These are phyloP conservation scores for Ornithoptera priamus DNA, from an alignment of 2,888 invertebrate genomes.

Conservation along the genomic window DNA sequence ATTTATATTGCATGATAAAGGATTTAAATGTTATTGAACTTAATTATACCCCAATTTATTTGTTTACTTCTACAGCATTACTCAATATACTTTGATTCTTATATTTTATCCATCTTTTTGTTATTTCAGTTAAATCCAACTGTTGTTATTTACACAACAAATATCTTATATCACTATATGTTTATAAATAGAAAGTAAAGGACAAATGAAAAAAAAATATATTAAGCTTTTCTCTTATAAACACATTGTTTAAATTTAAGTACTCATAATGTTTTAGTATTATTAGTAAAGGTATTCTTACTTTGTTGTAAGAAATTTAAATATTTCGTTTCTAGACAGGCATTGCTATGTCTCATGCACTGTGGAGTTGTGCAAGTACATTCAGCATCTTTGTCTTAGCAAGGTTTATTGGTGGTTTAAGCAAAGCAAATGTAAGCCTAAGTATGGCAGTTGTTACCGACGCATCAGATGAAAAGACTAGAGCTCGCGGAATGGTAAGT, in stretches of 20 bases:
- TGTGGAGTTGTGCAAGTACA: slow-evolving; percentile 94
- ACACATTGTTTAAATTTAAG: too few species aligned
- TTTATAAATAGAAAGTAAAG: too few species aligned
- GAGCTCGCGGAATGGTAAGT: slow-evolving; percentile 95
- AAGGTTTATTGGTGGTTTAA: slow-evolving; percentile 95
- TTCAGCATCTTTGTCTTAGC: slow-evolving; percentile 95
- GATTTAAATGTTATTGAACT: not conserved
- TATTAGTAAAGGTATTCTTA: too few species aligned
- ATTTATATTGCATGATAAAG: not conserved
- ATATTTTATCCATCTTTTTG: not conserved
- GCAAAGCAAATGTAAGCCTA: slow-evolving; percentile 97
- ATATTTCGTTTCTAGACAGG: slow-evolving; percentile 83
- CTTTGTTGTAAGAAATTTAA: not conserved
- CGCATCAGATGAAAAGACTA: slow-evolving; percentile 89
- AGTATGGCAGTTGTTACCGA: slow-evolving; percentile 97
- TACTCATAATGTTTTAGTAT: too few species aligned
- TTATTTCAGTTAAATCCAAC: not conserved
- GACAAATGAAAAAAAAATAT: too few species aligned
- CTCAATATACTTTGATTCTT: not conserved
- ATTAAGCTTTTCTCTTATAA: too few species aligned
- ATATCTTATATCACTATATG: too few species aligned
- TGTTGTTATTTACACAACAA: not conserved
- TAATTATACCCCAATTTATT: not conserved
- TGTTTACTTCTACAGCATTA: not conserved
- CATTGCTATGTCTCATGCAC: slow-evolving; percentile 89